Conservation (phyloP, 2,888 invertebrate genomes). For the Melieria omissa region DNA sequence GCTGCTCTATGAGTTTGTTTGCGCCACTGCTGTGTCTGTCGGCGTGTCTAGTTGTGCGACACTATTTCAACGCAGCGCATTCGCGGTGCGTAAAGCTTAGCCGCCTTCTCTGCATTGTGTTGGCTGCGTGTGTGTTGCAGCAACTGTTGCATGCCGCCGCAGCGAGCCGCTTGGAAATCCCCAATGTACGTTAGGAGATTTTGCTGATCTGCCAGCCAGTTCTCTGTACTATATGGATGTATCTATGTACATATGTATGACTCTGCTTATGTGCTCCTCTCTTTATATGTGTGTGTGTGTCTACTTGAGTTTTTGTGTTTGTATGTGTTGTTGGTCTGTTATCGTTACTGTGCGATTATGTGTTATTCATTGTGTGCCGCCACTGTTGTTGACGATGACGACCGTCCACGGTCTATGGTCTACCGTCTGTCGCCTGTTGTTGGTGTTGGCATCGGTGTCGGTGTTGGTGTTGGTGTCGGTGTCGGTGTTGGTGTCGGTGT, state of each 20-base stretch:
- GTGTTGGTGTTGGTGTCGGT: slow-evolving; percentile 1
- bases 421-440: background rate
- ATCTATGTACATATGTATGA: slow-evolving; percentile 17
- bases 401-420: no score
- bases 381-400: no score
- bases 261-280: background rate
- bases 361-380: no score
- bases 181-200: slow-evolving; percentile 13
- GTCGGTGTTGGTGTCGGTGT: background rate
- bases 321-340: slow-evolving; percentile 2
- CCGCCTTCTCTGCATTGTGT: background rate
- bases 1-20: background rate
- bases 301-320: slow-evolving; percentile 2
- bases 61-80: no score
- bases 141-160: slow-evolving; percentile 26
- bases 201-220: background rate
- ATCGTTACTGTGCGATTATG: background rate
- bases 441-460: slow-evolving; percentile 15
- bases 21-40: slow-evolving; percentile 17
- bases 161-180: background rate
- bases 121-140: slow-evolving; percentile 12
- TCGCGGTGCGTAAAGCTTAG: slow-evolving; percentile 1
- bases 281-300: slow-evolving; percentile 16
- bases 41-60: background rate
- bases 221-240: slow-evolving; percentile 21